Conservation (phyloP, 2,888 invertebrate genomes). For the Cryptocheilus praepositus region DNA sequence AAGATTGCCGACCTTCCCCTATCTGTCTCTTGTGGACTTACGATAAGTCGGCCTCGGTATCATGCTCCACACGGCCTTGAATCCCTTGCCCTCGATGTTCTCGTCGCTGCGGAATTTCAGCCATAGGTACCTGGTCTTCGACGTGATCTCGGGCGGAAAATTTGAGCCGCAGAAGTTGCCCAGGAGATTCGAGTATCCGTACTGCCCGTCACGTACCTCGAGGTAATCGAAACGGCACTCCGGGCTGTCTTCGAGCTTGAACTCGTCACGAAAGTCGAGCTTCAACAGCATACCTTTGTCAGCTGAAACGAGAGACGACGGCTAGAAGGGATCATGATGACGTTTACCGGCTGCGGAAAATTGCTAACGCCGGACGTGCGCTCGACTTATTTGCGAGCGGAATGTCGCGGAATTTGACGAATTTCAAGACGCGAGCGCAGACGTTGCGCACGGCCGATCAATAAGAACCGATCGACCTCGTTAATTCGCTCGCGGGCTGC, state of each 20-base stretch:
- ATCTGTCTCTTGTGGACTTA: slow-evolving; percentile 70
- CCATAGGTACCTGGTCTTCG: slow-evolving; percentile 86
- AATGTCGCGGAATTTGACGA: no score
- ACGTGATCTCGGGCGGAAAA: slow-evolving; percentile 84
- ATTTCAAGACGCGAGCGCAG: no score
- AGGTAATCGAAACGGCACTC: slow-evolving; percentile 88
- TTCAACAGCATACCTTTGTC: slow-evolving; percentile 81
- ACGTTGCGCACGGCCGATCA: no score
- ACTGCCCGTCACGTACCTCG: slow-evolving; percentile 88
- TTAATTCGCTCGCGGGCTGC: no score
- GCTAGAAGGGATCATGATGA: no score
- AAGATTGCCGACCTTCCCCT: no score
- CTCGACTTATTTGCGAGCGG: no score
- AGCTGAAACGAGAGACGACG: slow-evolving; percentile 72
- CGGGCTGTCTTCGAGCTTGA: slow-evolving; percentile 81
- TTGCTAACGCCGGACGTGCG: no score
- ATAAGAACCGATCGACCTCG: no score
- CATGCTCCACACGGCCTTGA: slow-evolving; percentile 85
- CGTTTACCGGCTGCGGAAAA: no score
- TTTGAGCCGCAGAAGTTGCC: slow-evolving; percentile 84
- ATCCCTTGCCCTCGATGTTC: slow-evolving; percentile 86
- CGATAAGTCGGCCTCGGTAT: slow-evolving; percentile 79
- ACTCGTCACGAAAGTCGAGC: slow-evolving; percentile 88
- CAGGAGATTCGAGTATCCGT: slow-evolving; percentile 83
- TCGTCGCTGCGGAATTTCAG: slow-evolving; percentile 86